These are phyloP conservation scores for Corydoras sp. DNA, from an alignment of 2,113 vertebrate species.

Conservation along the genomic window DNA sequence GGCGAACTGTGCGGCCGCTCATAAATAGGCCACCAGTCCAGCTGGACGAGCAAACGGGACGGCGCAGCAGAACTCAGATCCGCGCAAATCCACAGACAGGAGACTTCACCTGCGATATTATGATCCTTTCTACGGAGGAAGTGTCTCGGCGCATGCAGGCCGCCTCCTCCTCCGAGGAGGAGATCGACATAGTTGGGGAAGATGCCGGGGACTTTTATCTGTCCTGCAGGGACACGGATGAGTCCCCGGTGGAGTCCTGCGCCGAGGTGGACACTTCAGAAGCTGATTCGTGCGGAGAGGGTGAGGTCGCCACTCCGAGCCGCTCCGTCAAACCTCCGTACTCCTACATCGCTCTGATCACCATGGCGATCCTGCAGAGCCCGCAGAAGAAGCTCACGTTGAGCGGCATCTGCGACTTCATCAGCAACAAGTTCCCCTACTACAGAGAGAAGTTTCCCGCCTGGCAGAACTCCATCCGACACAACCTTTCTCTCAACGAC, in stretches of 20 bases:
- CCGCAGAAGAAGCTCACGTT: constrained; percentile 80
- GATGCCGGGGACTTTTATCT: constrained; percentile 42
- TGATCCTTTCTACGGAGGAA: constrained; percentile 66
- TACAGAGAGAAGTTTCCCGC: constrained; percentile 82
- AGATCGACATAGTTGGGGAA: constrained; percentile 62
- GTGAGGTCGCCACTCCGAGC: constrained; percentile 47
- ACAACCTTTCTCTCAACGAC: constrained; percentile 69
- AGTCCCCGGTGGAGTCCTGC: constrained; percentile 49
- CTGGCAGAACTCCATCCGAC: not conserved
- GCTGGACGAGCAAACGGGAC: constrained; percentile 14
- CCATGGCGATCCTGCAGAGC: constrained; percentile 88
- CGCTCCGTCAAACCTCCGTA: constrained; percentile 77
- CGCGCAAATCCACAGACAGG: not conserved
- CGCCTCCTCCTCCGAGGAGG: constrained; percentile 50
- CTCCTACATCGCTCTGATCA: constrained; percentile 88
- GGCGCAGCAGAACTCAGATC: too few relatives aligned
- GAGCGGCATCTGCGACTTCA: constrained; percentile 86
- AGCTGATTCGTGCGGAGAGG: constrained; percentile 58
- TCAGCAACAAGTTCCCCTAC: constrained; percentile 84
- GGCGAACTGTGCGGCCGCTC: constrained; percentile 44
- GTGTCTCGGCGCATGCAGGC: constrained; percentile 36
- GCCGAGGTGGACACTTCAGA: constrained; percentile 48
- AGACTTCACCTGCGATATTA: constrained; percentile 17
- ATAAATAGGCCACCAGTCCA: constrained; percentile 57
- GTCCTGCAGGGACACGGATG: constrained; percentile 11